Evolutionary conservation across 2,797 vertebrate genomes (phyloP), one percentile per base, ranked within the genome.

Genomic region (Micromesistius poutassou): DNA sequence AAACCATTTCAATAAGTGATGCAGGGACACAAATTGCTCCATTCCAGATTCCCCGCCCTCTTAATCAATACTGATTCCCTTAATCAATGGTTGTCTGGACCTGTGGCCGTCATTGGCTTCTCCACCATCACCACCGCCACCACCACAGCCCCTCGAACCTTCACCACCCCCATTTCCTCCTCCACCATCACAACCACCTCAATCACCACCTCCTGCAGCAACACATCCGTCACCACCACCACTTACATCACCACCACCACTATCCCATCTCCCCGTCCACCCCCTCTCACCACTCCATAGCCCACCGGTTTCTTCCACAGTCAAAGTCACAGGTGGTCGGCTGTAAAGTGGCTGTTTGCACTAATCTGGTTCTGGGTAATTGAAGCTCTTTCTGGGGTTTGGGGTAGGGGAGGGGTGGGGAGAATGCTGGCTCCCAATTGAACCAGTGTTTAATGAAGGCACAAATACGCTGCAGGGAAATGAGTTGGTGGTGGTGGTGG

Each of bases 51-150:
- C 89, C 84, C 86, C 88, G 92, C 88, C 89, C 87, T 86, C 85
- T 90, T 92, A 91, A 91, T 91, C 91, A 91, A 92, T 93, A 91
- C 87, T 89, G 91, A 91, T 92, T 90, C 87, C 85, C 85, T 90
- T 91, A 92, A 92, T 92, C 90, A 91, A 90, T 90, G 88, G 90
- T 75, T 91, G 89, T 88, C 83, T 85, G 82, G 84, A 80, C 80
- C 74, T 1, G 19, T 33, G 16, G 71, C 71, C 3, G 19, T n/a
- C 55, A 62, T 62, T 19, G 55, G 22, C 22, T 62, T 6, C 55
- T 62, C 55, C 55, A 7, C 22, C 55, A 7, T 22, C 14, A 16
- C 42, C 42, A 40, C 4, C 16, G 5, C 50, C 50, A n/a, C 50
- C 50, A 62, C 50, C 50, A 62, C 50, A 3, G 22, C 50, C 22